Base-by-base conservation (phyloP, 2,888 invertebrate species). In the Stenoptilia bipunctidactyla region DNA sequence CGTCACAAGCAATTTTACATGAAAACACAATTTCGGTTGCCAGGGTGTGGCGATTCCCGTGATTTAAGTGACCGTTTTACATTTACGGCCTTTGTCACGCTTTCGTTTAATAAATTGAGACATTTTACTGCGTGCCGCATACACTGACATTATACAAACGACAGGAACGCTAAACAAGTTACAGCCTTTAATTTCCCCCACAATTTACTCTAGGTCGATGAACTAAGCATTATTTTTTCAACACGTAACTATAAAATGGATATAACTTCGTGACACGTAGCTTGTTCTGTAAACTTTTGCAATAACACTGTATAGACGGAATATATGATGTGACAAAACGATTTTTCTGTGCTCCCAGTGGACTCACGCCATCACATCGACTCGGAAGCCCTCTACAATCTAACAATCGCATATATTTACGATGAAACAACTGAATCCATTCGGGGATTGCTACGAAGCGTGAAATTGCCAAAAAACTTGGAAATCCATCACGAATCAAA, bases 401-500 rank as follows among this genome's bases (percentile, higher is more conserved):
- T 12, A 30, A 30, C 30, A 30, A 30, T 30, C 30, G 30, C 30
- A 30, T 30, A 30, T 30, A 30, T 30, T 30, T 30, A 30, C 30
- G 30, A 30, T 30, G 30, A 30, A 30, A 30, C 30, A 30, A 67
- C 64, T 54, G 61, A 66, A 65, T 63, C 66, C 70, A 68, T 62
- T 49, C 51, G 65, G 66, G 66, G 61, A 55, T 63, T 45, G 59
- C 66, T 60, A 56, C 56, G 61, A 60, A 68, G 66, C 79, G 75
- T 77, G 79, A 79, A 79, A 79, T 79, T 76, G 76, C 59, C 72
- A 76, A 77, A 77, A 76, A 77, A 68, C 67, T 69, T 69, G 63
- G 63, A 68, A 75, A 75, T 72, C 75, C 77, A 79, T 79, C 79
- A 76, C 79, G 72, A 75, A 69, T 75, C 77, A 77, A 79, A 79